Evolutionary conservation across 2,797 vertebrate species (phyloP).

Genomic region (Okamejei kenojei): DNA sequence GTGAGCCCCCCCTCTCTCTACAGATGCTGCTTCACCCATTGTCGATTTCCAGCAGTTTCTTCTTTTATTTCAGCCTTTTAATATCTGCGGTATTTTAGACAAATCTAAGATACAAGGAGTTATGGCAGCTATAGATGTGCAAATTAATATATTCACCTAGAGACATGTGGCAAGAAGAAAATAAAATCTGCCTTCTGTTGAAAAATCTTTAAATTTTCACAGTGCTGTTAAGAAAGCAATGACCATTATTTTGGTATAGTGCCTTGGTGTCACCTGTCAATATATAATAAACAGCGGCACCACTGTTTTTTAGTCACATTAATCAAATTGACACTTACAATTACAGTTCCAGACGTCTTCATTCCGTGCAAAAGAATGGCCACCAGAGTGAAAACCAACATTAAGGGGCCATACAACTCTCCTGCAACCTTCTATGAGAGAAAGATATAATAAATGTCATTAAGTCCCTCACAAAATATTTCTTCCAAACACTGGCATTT

Average conservation of each 20-base stretch:
- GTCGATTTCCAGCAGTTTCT: too few relatives aligned
- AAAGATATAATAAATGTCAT: neutral
- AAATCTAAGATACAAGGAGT: too few relatives aligned
- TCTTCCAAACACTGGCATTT: neutral
- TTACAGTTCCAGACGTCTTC: slow-evolving; percentile 93
- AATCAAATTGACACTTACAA: slow-evolving; percentile 60
- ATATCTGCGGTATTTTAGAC: too few relatives aligned
- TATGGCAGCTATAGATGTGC: too few relatives aligned
- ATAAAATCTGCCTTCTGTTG: neutral
- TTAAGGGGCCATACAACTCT: slow-evolving; percentile 90
- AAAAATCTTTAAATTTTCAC: neutral
- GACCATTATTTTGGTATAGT: neutral
- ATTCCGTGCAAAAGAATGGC: slow-evolving; percentile 94
- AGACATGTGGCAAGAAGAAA: neutral
- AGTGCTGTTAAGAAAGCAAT: neutral
- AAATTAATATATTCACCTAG: neutral
- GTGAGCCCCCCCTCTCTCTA: too few relatives aligned
- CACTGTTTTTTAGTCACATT: neutral
- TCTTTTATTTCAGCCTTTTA: too few relatives aligned
- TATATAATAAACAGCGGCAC: neutral
- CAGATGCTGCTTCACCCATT: too few relatives aligned
- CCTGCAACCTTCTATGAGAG: slow-evolving; percentile 80
- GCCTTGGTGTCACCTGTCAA: neutral
- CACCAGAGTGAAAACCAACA: slow-evolving; percentile 93
- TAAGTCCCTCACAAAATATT: neutral